Conservation (phyloP, 2,888 invertebrate genomes). For the Drosophila heteroneura region DNA sequence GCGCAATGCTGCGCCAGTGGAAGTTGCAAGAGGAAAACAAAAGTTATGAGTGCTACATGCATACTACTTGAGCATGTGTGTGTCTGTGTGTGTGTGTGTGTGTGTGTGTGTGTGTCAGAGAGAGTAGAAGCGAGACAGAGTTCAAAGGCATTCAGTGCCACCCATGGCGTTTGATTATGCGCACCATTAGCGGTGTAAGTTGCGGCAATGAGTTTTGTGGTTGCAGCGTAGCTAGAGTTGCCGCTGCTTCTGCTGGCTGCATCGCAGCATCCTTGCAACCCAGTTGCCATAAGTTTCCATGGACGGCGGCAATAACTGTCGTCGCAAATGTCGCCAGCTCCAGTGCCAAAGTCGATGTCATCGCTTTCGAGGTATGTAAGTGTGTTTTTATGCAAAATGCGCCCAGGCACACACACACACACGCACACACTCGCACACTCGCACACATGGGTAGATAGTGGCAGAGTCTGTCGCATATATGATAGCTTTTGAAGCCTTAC, state of each 20-base stretch:
- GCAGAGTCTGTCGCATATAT: constrained; percentile 26
- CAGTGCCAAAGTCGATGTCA: constrained; percentile 46
- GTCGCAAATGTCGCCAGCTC: constrained; percentile 78
- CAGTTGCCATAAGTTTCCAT: constrained; percentile 73
- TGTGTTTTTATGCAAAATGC: constrained; percentile 78
- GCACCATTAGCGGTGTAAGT: constrained; percentile 82
- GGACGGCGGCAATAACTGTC: constrained; percentile 79
- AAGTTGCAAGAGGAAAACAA: constrained; percentile 71
- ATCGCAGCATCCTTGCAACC: constrained; percentile 15
- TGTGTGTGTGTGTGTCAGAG: constrained; percentile 25
- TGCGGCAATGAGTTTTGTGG: constrained; percentile 81
- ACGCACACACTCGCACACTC: neutral
- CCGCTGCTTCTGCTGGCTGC: constrained; percentile 5
- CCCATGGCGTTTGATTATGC: constrained; percentile 82
- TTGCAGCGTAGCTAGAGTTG: constrained; percentile 41
- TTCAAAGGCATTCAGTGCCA: constrained; percentile 66
- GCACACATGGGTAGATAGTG: constrained; percentile 2
- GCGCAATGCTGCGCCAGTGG: constrained; percentile 43
- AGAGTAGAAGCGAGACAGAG: constrained; percentile 13
- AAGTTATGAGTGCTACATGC: constrained; percentile 68
- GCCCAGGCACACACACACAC: constrained; percentile 34
- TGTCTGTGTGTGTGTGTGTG: neutral
- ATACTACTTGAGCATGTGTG: constrained; percentile 4
- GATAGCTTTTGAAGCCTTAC: constrained; percentile 31
- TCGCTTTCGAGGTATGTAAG: constrained; percentile 62